Evolutionary conservation across 2,797 vertebrate species (phyloP).

Genomic region (Sandelia bainsii): DNA sequence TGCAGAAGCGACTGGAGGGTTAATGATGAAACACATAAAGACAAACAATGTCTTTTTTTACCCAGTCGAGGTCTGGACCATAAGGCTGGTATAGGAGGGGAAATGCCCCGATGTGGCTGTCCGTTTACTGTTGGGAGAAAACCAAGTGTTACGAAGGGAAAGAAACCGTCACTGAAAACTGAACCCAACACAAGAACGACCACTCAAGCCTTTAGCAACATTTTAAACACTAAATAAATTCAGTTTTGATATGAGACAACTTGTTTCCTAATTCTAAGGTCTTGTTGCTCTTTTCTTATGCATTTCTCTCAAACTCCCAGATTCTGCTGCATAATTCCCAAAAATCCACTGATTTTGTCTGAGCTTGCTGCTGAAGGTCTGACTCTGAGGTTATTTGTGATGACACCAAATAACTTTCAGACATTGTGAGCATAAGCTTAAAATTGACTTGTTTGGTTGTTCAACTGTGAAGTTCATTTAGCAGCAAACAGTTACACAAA

Average conservation of each 20-base stretch:
- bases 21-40: conserved; percentile 71
- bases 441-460: conserved; percentile 32
- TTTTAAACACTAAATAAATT: not conserved
- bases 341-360: too few species aligned
- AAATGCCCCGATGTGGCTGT: conserved; percentile 77
- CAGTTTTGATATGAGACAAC: too few species aligned
- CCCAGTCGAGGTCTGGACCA: conserved; percentile 80
- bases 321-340: too few species aligned
- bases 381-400: too few species aligned
- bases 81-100: conserved; percentile 73
- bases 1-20: conserved; percentile 61
- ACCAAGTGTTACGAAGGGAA: conserved; percentile 66
- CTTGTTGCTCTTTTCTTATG: too few species aligned
- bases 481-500: conserved; percentile 28
- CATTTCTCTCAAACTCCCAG: too few species aligned
- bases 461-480: conserved; percentile 30
- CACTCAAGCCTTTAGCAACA: not conserved
- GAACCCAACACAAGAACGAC: conserved; percentile 36
- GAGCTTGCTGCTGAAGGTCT: too few species aligned
- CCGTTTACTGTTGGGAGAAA: conserved; percentile 82
- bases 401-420: too few species aligned
- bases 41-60: conserved; percentile 71
- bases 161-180: conserved; percentile 31
- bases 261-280: too few species aligned
- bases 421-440: not conserved